These are phyloP conservation scores for Aleiodes sp. DNA, from an alignment of 1,140 invertebrate genomes.

Conservation along the genomic window DNA sequence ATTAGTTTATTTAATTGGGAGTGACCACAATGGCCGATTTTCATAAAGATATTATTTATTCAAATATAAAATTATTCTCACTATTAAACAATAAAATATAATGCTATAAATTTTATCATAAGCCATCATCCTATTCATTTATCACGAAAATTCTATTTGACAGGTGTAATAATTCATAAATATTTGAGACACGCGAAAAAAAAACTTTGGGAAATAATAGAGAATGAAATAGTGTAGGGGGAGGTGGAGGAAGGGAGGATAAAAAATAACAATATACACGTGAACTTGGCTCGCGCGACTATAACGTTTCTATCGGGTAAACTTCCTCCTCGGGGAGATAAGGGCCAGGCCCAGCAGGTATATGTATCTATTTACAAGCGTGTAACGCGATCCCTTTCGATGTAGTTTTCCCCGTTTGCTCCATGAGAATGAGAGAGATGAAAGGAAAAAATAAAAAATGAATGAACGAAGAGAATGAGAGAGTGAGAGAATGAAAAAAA, in stretches of 20 bases:
- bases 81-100: too few relatives aligned
- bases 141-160: not conserved
- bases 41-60: too few relatives aligned
- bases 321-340: conserved; percentile 30
- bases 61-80: too few relatives aligned
- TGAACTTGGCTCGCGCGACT: conserved; percentile 8
- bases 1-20: too few relatives aligned
- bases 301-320: conserved; percentile 25
- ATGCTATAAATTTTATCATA: too few relatives aligned
- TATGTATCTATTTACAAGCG: conserved; percentile 39
- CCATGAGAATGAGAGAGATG: conserved; percentile 2
- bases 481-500: not conserved
- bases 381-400: conserved; percentile 33
- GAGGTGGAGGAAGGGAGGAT: not conserved
- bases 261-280: not conserved
- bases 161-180: not conserved
- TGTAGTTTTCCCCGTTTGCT: not conserved
- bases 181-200: not conserved
- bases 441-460: conserved; percentile 19
- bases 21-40: too few relatives aligned
- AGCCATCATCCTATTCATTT: too few relatives aligned
- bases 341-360: conserved; percentile 34
- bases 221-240: not conserved
- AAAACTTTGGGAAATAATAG: not conserved
- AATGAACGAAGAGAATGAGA: not conserved